Base-by-base conservation (phyloP, 1,140 invertebrate species). In the Nylanderia fulva region DNA sequence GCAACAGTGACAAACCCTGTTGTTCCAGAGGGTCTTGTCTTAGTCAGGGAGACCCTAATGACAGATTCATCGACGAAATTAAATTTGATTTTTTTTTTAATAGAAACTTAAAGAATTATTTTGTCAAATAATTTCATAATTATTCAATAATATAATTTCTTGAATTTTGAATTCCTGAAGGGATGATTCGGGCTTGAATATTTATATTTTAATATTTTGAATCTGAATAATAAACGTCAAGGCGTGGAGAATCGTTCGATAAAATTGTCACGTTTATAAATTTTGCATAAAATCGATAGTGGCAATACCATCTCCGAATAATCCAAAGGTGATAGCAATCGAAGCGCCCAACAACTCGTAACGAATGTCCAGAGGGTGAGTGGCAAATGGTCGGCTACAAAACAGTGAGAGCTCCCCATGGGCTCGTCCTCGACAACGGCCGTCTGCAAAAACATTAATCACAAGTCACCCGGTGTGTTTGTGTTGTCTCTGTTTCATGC, bases 361-460 rank as follows among this genome's bases (percentile, higher is more conserved):
- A 71, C 64, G 29, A 71, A 82, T 82, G 66, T 58, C 36, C 36
- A 39, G 63, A 85, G 86, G 68, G 76, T 21, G 87, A 87, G 79
- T 86, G 86, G 91, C 87, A 91, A 91, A 89, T 91, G 87, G 85
- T 79, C 83, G 45, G 83, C 74, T 82, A 61, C 87, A 91, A 90
- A 91, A 91, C 85, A 91, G 90, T 87, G 87, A 90, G 84, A 87
- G 77, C 79, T 92, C 88, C 91, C 92, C 84, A 88, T 76, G 90
- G 91, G 85, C 88, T 90, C 90, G 86, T 92, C 85, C 89, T 79
- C 77, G 79, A 85, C 88, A 91, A 90, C 88, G 87, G 88, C 68
- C 86, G 88, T 86, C 91, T 90, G 72, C 89, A 92, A 93, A 92
- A 92, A 92, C 92, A 93, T 93, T 93, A 92, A 93, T 93, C 92